Conservation (phyloP, 2,113 vertebrate species). For the Cyprinus carpio region DNA sequence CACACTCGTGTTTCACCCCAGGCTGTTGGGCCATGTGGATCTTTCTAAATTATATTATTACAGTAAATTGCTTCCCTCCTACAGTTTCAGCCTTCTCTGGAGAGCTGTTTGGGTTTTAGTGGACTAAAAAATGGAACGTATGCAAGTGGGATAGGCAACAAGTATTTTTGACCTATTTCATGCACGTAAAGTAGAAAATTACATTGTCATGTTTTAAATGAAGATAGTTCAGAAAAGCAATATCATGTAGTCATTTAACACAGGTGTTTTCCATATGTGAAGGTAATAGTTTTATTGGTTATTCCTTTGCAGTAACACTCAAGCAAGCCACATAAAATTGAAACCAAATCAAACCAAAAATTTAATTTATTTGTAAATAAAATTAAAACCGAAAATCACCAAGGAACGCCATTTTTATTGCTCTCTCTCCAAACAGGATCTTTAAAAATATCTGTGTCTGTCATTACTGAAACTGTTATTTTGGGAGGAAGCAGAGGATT, state of each 20-base stretch:
- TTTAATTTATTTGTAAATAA: neutral
- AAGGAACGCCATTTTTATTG: neutral
- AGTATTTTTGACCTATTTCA: slow-evolving; percentile 20
- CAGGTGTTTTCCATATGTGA: neutral
- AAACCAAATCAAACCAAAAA: neutral
- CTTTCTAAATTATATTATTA: slow-evolving; percentile 46
- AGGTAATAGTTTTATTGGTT: neutral
- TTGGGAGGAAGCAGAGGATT: neutral
- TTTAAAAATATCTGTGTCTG: slow-evolving; percentile 7
- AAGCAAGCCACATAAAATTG: neutral
- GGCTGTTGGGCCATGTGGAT: slow-evolving; percentile 43
- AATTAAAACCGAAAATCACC: neutral
- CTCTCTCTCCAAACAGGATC: neutral
- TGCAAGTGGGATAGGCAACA: slow-evolving; percentile 25
- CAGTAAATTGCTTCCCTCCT: slow-evolving; percentile 39
- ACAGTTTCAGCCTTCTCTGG: slow-evolving; percentile 12
- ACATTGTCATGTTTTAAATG: slow-evolving; percentile 30
- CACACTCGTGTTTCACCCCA: neutral
- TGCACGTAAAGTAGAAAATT: slow-evolving; percentile 7
- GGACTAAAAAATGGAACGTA: slow-evolving; percentile 9
- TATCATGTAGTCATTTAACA: neutral
- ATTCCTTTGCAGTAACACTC: neutral
- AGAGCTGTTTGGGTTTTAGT: slow-evolving; percentile 14
- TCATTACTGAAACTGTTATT: neutral
- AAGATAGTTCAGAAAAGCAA: slow-evolving; percentile 1